Base-by-base conservation (phyloP, 1,140 invertebrate species). In the Trachymyrmex cornetzi region DNA sequence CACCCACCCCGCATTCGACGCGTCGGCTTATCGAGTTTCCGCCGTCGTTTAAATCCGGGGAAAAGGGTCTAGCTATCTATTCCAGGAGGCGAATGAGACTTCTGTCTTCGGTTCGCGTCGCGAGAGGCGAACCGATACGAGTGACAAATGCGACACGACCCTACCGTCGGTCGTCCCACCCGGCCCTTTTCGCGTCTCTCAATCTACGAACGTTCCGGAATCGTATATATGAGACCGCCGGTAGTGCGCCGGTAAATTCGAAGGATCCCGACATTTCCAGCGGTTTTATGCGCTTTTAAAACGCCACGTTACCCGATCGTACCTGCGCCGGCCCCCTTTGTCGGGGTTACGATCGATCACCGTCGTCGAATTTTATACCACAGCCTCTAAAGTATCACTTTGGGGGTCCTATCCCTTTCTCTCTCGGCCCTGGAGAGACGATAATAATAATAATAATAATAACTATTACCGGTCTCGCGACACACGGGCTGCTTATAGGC, bases 71-170 rank as follows among this genome's bases (percentile, higher is more conserved):
- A 27, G 53, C 80, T 84, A 84, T 84, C 80, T 84, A 48, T 74
- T 63, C 80, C 67, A 24, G 80, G 19, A 84, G 69, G 80, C 80
- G 69, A 84, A 84, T 84, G 80, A 84, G 80, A 84, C 80, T 50
- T 75, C 69, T 84, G 80, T 84, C 80, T 84, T 84, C 80, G 80
- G 55, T 22, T 75, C 55, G 69, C 38, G 55, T 50, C 63, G 55
- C 55, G 44, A 53, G 57, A 48, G 75, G 38, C 34, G 66, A 71
- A 71, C 64, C 80, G 80, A 84, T 84, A 79, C 86, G 77, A 89
- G 89, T 74, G 88, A 87, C 86, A 87, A 86, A 88, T 87, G 64
- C 77, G 86, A 88, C 85, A 63, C 85, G 85, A 66, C 50, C 87
- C 89, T 77, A 85, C 27, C 53, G 2, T 50, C 53, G 72, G 30